Evolutionary conservation across 2,888 invertebrate species (phyloP).

Genomic region (Cylloceria caligata): DNA sequence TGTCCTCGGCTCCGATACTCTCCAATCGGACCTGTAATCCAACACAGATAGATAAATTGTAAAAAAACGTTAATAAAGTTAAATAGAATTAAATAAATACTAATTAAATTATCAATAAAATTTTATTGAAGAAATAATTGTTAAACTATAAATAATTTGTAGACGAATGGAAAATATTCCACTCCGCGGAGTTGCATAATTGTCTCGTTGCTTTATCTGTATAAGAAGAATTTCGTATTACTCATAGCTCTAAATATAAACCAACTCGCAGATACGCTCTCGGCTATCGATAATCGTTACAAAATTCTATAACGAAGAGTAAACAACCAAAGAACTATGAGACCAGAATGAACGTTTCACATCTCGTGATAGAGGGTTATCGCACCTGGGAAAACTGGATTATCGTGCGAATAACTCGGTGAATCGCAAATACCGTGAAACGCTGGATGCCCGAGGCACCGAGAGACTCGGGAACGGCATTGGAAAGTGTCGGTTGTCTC

Average conservation of each 20-base stretch:
- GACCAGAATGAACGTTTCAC: conserved; percentile 22
- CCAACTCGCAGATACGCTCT: conserved; percentile 40
- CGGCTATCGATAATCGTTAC: conserved; percentile 11
- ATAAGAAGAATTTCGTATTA: conserved; percentile 41
- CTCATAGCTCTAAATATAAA: conserved; percentile 48
- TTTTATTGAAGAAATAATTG: not conserved
- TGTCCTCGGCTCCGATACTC: conserved; percentile 99
- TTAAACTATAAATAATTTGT: not conserved
- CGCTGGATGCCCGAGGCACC: conserved; percentile 1
- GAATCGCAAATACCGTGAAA: conserved; percentile 48
- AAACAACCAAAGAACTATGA: conserved; percentile 8
- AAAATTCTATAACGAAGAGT: not conserved
- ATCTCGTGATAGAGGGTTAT: conserved; percentile 31
- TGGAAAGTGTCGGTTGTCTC: conserved; percentile 57
- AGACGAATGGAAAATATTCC: not conserved
- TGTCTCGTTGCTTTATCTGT: conserved; percentile 29
- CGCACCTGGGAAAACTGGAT: conserved; percentile 36
- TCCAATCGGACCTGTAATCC: conserved; percentile 93
- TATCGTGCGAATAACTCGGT: conserved; percentile 39
- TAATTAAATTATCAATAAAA: not conserved
- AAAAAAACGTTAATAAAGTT: not conserved
- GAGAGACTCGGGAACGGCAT: conserved; percentile 41
- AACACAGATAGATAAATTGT: conserved; percentile 23
- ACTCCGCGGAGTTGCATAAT: conserved; percentile 14
- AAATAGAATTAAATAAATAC: not conserved